Base-by-base conservation (phyloP, 2,888 invertebrate species). In the Scelioninae gen. 1 region DNA sequence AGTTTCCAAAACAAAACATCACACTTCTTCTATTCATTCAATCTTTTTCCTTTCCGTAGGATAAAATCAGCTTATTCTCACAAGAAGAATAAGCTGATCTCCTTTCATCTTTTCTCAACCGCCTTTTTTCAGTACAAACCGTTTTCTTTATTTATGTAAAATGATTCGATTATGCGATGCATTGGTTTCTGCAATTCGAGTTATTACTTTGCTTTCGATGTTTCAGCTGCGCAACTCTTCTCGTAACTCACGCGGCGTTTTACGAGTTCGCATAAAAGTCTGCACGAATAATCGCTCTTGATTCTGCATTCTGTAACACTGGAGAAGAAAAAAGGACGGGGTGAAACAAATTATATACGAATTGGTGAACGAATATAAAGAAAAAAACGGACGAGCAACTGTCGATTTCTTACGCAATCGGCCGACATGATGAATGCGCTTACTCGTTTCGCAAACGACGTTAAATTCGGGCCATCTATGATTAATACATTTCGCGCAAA, bases 81-180 rank as follows among this genome's bases (percentile, higher is more conserved):
- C 4, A 23, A 23, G 23, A 23, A 23, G 23, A n/a, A 23, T 23
- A 23, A 1, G 1, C 23, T n/a, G n/a, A n/a, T n/a, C 23, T 23
- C 23, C 23, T 23, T 23, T 23, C 23, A 23, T 23, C 23, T 56
- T 51, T 29, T 13, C 23, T 15, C 29, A 16, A n/a, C 16, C 13
- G 6, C 5, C 6, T 32, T 69, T 47, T 58, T 34, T 47, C 9
- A 11, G 1, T 34, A 2, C 31, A 7, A 40, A 13, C 7, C 10
- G 34, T 47, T 60, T 74, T 69, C 47, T 53, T 66, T 58, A 69
- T 75, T 63, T 63, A 81, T 69, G 68, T 75, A 71, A 71, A 76
- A 65, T 75, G 83, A 86, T 83, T 72, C 84, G 86, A 86, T 86
- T 86, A 84, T 79, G 76, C 83, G 82, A 79, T 83, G 77, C 75